These are phyloP conservation scores for Bradypodion pumilum DNA, from an alignment of 2,797 vertebrate species.

Conservation along the genomic window DNA sequence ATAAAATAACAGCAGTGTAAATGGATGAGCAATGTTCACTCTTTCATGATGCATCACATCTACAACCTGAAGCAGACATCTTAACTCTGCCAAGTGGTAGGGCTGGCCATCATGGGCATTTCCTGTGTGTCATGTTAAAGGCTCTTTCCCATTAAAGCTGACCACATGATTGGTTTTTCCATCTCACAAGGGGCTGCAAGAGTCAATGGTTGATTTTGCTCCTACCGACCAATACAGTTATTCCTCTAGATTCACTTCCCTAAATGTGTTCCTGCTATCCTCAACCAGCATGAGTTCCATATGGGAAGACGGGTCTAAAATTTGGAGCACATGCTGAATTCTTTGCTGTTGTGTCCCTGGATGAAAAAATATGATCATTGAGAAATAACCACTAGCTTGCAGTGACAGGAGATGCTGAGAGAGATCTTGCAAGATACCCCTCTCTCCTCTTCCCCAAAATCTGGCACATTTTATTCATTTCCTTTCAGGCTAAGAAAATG, in stretches of 20 bases:
- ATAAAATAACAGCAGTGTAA: too few relatives aligned
- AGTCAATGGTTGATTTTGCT: background rate
- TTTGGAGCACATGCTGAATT: background rate
- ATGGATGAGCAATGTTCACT: too few relatives aligned
- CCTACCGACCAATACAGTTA: background rate
- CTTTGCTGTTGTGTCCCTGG: background rate
- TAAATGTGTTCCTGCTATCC: background rate
- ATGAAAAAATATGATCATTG: background rate
- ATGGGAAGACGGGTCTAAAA: background rate
- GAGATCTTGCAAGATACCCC: too few relatives aligned
- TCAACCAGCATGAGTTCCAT: background rate
- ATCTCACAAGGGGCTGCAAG: too few relatives aligned
- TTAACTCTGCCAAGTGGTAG: too few relatives aligned
- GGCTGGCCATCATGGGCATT: too few relatives aligned
- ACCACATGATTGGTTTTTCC: too few relatives aligned
- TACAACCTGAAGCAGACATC: too few relatives aligned
- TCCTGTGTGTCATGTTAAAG: too few relatives aligned
- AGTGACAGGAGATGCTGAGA: background rate
- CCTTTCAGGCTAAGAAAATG: background rate
- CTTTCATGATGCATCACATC: too few relatives aligned
- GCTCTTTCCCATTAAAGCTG: too few relatives aligned
- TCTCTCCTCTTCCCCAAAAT: background rate
- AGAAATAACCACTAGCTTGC: background rate
- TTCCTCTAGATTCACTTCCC: background rate
- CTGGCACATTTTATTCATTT: background rate